Conservation (phyloP, 2,113 vertebrate species). For the Clarias macrocephalus region DNA sequence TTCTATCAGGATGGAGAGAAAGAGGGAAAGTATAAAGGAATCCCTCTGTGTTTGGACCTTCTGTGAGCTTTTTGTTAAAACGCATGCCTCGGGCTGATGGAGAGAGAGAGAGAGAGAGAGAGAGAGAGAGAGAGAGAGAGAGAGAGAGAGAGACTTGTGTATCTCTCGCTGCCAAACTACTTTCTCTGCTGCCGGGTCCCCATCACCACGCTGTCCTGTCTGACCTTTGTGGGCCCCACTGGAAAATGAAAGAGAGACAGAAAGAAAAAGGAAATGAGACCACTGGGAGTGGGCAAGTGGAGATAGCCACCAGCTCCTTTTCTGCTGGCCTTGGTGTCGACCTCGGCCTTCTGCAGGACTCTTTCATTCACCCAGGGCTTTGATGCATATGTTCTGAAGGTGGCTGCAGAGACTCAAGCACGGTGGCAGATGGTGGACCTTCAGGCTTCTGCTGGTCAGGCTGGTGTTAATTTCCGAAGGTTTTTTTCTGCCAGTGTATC, state of each 20-base stretch:
- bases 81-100: constrained; percentile 51
- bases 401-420: constrained; percentile 80
- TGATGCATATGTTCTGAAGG: constrained; percentile 88
- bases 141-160: constrained; percentile 20
- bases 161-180: constrained; percentile 44
- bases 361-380: constrained; percentile 81
- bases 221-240: constrained; percentile 51
- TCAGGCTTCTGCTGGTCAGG: constrained; percentile 83
- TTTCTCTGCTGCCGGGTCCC: constrained; percentile 31
- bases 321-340: constrained; percentile 64
- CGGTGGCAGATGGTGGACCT: constrained; percentile 88
- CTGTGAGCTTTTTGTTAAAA: constrained; percentile 54
- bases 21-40: constrained; percentile 49
- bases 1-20: constrained; percentile 43
- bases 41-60: constrained; percentile 39
- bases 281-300: neutral
- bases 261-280: constrained; percentile 20
- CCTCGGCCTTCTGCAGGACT: constrained; percentile 76
- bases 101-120: constrained; percentile 11
- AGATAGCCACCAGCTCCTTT: constrained; percentile 55
- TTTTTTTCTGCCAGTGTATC: constrained; percentile 70
- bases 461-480: constrained; percentile 81
- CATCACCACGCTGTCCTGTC: constrained; percentile 31
- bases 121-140: constrained; percentile 22
- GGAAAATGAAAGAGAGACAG: constrained; percentile 30